Base-by-base conservation (phyloP, 2,113 vertebrate genomes). In the Calidris pugnax region DNA sequence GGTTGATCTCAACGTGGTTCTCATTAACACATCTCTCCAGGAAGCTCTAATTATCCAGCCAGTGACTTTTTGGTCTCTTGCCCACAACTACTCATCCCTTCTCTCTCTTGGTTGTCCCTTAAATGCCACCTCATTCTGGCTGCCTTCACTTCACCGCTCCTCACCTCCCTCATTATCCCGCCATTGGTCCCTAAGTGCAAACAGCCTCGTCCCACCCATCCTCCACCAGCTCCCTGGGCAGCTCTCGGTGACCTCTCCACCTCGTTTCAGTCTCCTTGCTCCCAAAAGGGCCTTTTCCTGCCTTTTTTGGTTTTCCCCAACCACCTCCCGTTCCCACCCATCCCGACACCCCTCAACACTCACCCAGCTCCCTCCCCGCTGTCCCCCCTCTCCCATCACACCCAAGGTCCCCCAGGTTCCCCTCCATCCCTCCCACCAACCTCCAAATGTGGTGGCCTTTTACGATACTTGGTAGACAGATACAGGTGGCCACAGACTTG, bases 151-250 rank as follows among this genome's bases (percentile, higher is more conserved):
- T 4, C 30, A 22, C 26, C 9, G 1, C 20, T 26, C 19, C 45
- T 57, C 1, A 0, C 20, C 16, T 41, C 35, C 26, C 23, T 80
- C 17, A 35, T 59, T 41, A 8, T 13, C 30, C 33, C 0, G 0
- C 39, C 10, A 5, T 12, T 19, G 11, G 32, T 75, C 43, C 73
- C 60, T 35, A 14, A 7, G 14, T 50, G 50, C 9, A 21, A 60
- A 32, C 8, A 26, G 48, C 14, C 41, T 7, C 1, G 0, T 47
- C 55, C 30, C 48, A 41, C 32, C 7, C 10, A 3, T 28, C 8
- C 22, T 19, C 23, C 17, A 20, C 45, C 3, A 1, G 5, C 16
- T 48, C 30, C 45, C 28, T 16, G 57, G 12, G 12, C 0, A 1
- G 18, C 24, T 27, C 21, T 30, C 1, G 0, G 21, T 45, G 12